Base-by-base conservation (phyloP, 2,888 invertebrate genomes). In the Neuroscelio doddi region DNA sequence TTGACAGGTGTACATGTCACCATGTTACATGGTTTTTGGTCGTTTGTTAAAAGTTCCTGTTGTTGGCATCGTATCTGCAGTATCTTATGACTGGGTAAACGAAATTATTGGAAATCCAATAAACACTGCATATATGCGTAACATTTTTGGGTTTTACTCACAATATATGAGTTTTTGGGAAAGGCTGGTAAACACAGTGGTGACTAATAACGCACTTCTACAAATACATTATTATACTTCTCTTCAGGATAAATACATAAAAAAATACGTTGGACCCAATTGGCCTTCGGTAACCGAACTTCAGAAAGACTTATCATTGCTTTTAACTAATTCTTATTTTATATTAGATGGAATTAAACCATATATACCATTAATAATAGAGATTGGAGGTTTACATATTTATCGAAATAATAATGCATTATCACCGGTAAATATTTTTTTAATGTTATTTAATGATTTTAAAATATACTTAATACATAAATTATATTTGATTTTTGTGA, bases 351-450 rank as follows among this genome's bases (percentile, higher is more conserved):
- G 88, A 0, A 81, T 87, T 0, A 85, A 85, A 47, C 85, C 88
- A 0, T 68, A 84, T 45, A 84, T 86, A 0, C 85, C 87, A 0
- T 85, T 85, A 34, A 78, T 89, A 7, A 75, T 89, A 34, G 88
- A 89, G 74, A 76, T 89, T 59, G 88, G 88, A 1, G 89, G 89
- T 1, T 75, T 88, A 47, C 88, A 89, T 32, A 46, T 80, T 4
- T 64, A 44, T 0, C 74, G 74, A 1, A 69, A 51, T 0, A 12
- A 63, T 3, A 57, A 64, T n/a, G n/a, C n/a, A 45, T 45, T 75
- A 47, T 45, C 68, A 0, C 45, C 32, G 5, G 79, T 75, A 68
- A 73, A n/a, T 4, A 29, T n/a, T n/a, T n/a, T n/a, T n/a, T n/a
- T n/a, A n/a, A n/a, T n/a, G n/a, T n/a, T n/a, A n/a, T n/a, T n/a